Evolutionary conservation across 2,113 vertebrate species (phyloP).

Genomic region (Pomatostomus ruficeps): DNA sequence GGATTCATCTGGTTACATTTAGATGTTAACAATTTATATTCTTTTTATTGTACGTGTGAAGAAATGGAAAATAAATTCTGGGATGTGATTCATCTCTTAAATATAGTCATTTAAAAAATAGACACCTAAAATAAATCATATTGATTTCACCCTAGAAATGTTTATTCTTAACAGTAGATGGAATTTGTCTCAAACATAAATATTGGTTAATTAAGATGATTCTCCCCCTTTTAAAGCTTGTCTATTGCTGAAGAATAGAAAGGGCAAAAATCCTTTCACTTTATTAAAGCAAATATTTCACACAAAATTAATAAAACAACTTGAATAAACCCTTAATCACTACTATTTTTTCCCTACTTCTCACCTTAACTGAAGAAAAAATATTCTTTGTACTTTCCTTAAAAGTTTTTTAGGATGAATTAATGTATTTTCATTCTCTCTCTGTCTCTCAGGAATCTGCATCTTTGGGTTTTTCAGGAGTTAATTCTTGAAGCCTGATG

Average conservation of each 20-base stretch:
- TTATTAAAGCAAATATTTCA: neutral
- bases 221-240: neutral
- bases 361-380: neutral
- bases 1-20: neutral
- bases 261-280: neutral
- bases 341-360: neutral
- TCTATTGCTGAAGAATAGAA: neutral
- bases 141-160: neutral
- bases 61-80: neutral
- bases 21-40: neutral
- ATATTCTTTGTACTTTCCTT: neutral
- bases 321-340: neutral
- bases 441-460: neutral
- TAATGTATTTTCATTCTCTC: neutral
- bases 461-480: neutral
- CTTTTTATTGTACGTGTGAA: neutral
- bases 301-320: neutral
- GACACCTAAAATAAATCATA: neutral
- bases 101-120: neutral
- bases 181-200: neutral
- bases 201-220: neutral
- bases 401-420: neutral
- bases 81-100: neutral
- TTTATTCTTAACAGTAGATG: neutral
- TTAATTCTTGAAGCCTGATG: neutral